A percentile compares a stretch with the other conserved stretches of the same genome.
These are phyloP conservation scores for Heliconius nattereri DNA, from an alignment of 1,140 invertebrate species.

Conservation along the genomic window DNA sequence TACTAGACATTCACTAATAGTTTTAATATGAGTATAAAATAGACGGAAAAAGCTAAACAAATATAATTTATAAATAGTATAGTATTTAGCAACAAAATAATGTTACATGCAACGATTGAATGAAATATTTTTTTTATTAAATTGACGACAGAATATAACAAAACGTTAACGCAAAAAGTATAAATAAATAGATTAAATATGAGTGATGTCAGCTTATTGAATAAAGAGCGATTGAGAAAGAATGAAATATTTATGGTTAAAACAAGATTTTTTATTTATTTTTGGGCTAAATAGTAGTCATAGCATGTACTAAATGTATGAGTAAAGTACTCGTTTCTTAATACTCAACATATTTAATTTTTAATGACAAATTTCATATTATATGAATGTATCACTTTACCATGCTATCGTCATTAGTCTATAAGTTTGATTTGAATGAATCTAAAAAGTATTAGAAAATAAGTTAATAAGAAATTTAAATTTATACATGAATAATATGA, in stretches of 20 bases:
- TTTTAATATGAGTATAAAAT: constrained; percentile 34
- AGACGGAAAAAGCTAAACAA: constrained; percentile 55
- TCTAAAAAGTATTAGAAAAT: no score
- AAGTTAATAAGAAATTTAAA: no score
- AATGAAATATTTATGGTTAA: constrained; percentile 5
- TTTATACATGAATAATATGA: no score
- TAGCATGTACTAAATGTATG: no score
- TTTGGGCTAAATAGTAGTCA: no score
- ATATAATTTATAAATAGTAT: constrained; percentile 51
- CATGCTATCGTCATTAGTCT: no score
- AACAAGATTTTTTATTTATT: not conserved
- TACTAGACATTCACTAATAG: constrained; percentile 48
- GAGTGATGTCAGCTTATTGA: not conserved
- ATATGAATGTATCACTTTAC: no score
- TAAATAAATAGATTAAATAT: constrained; percentile 25
- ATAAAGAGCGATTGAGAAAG: not conserved
- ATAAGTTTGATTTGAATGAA: no score
- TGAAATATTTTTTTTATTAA: constrained; percentile 53
- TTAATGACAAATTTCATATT: no score
- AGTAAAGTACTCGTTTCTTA: not conserved
- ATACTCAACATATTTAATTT: no score
- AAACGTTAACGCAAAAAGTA: constrained; percentile 20
- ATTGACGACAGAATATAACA: constrained; percentile 35
- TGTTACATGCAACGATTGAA: constrained; percentile 59
- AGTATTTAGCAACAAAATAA: constrained; percentile 62